A percentile compares a stretch with the other conserved stretches of the same genome.
phyloP scores from a whole-genome alignment of 2,888 invertebrate genomes.

The Drosophila peninsularis region DNA sequence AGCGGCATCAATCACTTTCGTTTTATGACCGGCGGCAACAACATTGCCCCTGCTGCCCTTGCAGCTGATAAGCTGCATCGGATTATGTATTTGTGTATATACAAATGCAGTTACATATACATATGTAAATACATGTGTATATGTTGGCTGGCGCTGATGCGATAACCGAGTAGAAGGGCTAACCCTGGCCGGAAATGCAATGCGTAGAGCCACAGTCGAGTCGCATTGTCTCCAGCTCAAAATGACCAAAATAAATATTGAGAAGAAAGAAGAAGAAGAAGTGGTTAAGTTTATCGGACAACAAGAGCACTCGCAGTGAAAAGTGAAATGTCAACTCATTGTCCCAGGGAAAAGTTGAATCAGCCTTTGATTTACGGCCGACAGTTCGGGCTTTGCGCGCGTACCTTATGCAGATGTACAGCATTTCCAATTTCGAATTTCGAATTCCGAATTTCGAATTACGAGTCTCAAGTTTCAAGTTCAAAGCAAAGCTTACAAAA shows the following conservation, averaged over 20 bases:
- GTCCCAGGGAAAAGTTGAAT: conserved; percentile 57
- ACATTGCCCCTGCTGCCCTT: conserved; percentile 1
- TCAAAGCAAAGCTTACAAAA: conserved; percentile 63
- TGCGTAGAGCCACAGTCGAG: conserved; percentile 18
- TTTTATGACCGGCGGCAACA: conserved; percentile 62
- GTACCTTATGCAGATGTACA: conserved; percentile 58
- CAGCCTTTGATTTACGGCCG: conserved; percentile 72
- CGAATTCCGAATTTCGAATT: conserved; percentile 47
- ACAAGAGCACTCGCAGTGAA: conserved; percentile 69
- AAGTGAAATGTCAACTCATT: conserved; percentile 75
- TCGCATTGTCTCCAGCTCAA: conserved; percentile 23
- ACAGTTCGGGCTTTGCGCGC: conserved; percentile 15
- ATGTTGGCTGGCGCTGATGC: conserved; percentile 11
- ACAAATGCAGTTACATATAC: background rate
- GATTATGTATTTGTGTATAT: conserved; percentile 2
- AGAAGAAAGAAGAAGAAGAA: background rate
- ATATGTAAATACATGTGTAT: background rate
- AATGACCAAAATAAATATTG: conserved; percentile 38
- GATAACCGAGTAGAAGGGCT: conserved; percentile 50
- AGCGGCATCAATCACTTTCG: conserved; percentile 60
- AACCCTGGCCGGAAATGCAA: conserved; percentile 45
- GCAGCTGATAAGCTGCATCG: conserved; percentile 40
- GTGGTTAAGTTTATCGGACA: conserved; percentile 60
- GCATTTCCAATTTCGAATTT: conserved; percentile 50
- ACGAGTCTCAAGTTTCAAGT: conserved; percentile 72